A percentile compares a stretch with the other conserved stretches of the same genome.
These are phyloP conservation scores for Ageneiosus marmoratus DNA, from an alignment of 2,113 vertebrate genomes.

Conservation along the genomic window DNA sequence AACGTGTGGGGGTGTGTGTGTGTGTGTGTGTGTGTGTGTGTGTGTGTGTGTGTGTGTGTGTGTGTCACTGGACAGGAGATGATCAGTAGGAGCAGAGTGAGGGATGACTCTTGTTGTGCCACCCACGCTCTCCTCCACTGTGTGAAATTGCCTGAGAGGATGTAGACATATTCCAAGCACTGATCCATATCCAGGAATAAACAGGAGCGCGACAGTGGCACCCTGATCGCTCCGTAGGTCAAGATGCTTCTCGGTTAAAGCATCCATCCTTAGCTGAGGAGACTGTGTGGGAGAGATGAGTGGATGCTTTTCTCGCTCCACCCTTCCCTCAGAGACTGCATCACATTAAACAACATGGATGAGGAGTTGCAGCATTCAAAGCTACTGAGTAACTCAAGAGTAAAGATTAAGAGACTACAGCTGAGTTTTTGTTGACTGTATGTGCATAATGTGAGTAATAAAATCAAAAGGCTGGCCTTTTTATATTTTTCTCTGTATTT, in stretches of 20 bases:
- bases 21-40: slow-evolving; percentile 62
- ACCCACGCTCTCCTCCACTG: slow-evolving; percentile 71
- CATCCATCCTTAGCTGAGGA: slow-evolving; percentile 7
- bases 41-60: slow-evolving; percentile 50
- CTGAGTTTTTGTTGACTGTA: neutral
- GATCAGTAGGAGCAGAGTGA: slow-evolving; percentile 23
- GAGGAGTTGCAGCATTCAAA: slow-evolving; percentile 38
- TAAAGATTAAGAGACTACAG: neutral
- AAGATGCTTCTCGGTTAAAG: slow-evolving; percentile 65
- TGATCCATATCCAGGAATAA: slow-evolving; percentile 81
- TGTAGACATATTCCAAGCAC: slow-evolving; percentile 82
- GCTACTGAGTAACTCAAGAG: neutral
- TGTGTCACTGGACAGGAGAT: slow-evolving; percentile 67
- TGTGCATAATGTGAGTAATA: neutral
- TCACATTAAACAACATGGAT: slow-evolving; percentile 62
- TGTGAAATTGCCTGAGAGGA: slow-evolving; percentile 81
- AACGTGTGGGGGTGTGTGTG: neutral
- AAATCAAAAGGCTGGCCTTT: neutral
- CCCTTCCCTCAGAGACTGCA: slow-evolving; percentile 63
- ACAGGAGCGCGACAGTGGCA: slow-evolving; percentile 72
- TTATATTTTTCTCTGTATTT: neutral
- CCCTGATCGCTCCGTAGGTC: slow-evolving; percentile 73
- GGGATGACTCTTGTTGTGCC: slow-evolving; percentile 60
- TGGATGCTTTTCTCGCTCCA: slow-evolving; percentile 13
- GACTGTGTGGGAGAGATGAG: slow-evolving; percentile 11